A percentile compares a stretch with the other conserved stretches of the same genome.
These are phyloP conservation scores for Chaetodon trifascialis DNA, from an alignment of 2,113 vertebrate genomes.

Conservation along the genomic window DNA sequence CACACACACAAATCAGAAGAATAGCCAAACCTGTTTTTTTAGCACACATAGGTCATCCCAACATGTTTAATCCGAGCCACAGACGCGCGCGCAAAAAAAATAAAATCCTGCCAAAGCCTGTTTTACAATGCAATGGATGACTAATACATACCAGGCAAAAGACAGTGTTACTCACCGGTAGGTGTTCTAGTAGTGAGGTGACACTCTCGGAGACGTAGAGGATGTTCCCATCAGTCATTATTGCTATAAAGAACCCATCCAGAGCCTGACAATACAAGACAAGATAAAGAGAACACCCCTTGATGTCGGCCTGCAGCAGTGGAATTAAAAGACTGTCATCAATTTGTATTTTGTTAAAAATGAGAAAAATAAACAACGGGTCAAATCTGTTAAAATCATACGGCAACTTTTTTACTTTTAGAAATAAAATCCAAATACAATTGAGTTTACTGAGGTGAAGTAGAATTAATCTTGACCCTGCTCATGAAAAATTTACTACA, in stretches of 20 bases:
- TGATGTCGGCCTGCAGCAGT: neutral
- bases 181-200: conserved; percentile 98
- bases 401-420: neutral
- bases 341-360: neutral
- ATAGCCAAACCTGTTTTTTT: neutral
- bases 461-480: neutral
- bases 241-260: conserved; percentile 99
- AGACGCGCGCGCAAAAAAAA: neutral
- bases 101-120: conserved; percentile 7
- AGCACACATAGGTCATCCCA: neutral
- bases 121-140: conserved; percentile 15
- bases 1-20: conserved; percentile 11
- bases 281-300: conserved; percentile 15
- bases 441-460: neutral
- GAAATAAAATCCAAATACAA: neutral
- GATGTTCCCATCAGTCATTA: conserved; percentile 99
- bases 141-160: neutral
- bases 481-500: neutral
- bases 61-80: conserved; percentile 23
- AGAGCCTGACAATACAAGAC: conserved; percentile 88
- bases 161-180: conserved; percentile 91
- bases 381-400: neutral
- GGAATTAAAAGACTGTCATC: neutral
- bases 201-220: conserved; percentile 98
- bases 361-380: neutral